phyloP scores from a whole-genome alignment of 2,113 vertebrate genomes.

The Phalacrocorax carbo region DNA sequence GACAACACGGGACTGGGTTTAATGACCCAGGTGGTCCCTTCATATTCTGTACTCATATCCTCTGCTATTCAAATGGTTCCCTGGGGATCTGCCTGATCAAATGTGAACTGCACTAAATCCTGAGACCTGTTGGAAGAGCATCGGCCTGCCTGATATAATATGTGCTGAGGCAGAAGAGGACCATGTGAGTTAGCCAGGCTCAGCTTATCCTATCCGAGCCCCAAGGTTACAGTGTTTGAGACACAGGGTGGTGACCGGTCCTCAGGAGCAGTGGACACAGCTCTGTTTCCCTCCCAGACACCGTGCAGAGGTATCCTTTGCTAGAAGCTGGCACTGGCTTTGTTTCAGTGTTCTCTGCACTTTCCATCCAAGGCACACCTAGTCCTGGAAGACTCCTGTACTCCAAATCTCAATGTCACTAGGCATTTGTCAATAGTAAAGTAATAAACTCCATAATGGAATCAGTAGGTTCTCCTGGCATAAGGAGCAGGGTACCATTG shows the following conservation, averaged over 20 bases:
- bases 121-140: neutral
- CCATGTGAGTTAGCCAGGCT: accelerated
- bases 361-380: neutral
- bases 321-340: neutral
- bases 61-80: slow-evolving; percentile 25
- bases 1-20: slow-evolving; percentile 8
- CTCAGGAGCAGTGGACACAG: neutral
- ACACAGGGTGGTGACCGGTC: neutral
- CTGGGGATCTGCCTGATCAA: slow-evolving; percentile 31
- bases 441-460: neutral
- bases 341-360: neutral
- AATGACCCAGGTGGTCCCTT: slow-evolving; percentile 47
- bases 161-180: neutral
- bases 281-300: neutral
- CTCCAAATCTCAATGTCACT: neutral
- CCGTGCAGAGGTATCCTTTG: neutral
- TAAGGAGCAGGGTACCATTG: neutral
- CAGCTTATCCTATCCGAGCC: neutral
- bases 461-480: neutral
- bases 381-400: neutral
- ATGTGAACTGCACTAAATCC: slow-evolving; percentile 31
- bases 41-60: slow-evolving; percentile 46
- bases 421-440: neutral
- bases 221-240: neutral
- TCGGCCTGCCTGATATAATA: neutral